Percentiles rank a stretch among this genome's conserved stretches.
These are phyloP conservation scores for Tenthredo distinguenda DNA, from an alignment of 2,888 invertebrate species.

Conservation along the genomic window DNA sequence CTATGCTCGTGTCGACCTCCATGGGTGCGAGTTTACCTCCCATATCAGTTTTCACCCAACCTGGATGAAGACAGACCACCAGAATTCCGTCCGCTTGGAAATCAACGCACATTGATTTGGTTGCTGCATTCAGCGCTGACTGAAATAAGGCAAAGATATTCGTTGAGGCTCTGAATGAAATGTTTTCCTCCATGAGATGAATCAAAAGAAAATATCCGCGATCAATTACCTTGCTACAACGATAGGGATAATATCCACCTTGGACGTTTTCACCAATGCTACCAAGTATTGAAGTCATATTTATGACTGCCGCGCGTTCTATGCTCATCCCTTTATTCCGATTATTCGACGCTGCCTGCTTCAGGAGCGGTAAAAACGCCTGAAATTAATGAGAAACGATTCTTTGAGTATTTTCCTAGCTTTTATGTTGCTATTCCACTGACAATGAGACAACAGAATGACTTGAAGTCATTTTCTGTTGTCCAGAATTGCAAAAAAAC, in stretches of 20 bases:
- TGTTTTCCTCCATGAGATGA: slow-evolving; percentile 44
- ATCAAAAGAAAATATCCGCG: slow-evolving; percentile 47
- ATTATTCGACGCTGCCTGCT: slow-evolving; percentile 83
- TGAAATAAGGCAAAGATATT: slow-evolving; percentile 75
- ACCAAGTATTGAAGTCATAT: slow-evolving; percentile 90
- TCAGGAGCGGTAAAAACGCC: slow-evolving; percentile 87
- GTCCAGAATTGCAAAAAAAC: not conserved
- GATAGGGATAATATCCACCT: slow-evolving; percentile 91
- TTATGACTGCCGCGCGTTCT: slow-evolving; percentile 87
- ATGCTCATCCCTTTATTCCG: slow-evolving; percentile 80
- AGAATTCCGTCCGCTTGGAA: slow-evolving; percentile 87
- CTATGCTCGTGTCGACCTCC: slow-evolving; percentile 84
- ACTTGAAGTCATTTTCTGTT: not conserved
- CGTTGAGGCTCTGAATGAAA: slow-evolving; percentile 26
- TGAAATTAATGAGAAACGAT: slow-evolving; percentile 72
- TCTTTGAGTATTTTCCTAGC: not conserved
- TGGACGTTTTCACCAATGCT: slow-evolving; percentile 88
- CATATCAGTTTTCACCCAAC: slow-evolving; percentile 95
- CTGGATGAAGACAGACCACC: slow-evolving; percentile 90
- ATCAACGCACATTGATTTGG: slow-evolving; percentile 91
- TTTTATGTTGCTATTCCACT: not conserved
- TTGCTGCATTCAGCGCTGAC: slow-evolving; percentile 92
- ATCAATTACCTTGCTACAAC: slow-evolving; percentile 88
- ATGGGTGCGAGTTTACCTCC: slow-evolving; percentile 90
- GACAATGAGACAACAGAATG: not conserved